These are phyloP conservation scores for Streptopelia turtur DNA, from an alignment of 2,797 vertebrate species.

Conservation along the genomic window DNA sequence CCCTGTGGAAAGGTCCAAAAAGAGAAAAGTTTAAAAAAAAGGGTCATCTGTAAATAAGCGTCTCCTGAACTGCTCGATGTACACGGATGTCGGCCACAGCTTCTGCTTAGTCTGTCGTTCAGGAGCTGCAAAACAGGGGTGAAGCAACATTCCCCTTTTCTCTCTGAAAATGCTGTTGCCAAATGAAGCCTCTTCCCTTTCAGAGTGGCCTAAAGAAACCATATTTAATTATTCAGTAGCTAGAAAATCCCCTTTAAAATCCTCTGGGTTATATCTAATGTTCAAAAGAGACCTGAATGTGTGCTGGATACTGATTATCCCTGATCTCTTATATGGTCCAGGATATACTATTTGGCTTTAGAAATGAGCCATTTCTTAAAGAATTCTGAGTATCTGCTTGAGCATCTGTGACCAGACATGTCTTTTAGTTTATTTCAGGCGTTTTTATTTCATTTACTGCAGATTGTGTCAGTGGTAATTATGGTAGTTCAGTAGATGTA, in stretches of 20 bases:
- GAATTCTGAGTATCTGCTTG: background rate
- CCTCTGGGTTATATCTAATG: background rate
- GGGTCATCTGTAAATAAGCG: background rate
- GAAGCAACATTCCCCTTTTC: background rate
- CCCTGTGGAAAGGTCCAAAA: background rate
- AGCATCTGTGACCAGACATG: background rate
- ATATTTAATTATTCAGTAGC: background rate
- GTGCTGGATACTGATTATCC: background rate
- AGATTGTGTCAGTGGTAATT: background rate
- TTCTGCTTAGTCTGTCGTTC: background rate
- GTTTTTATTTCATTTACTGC: background rate
- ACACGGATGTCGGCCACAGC: background rate
- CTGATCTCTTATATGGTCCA: background rate
- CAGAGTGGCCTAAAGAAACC: background rate
- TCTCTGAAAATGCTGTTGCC: background rate
- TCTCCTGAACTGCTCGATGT: background rate
- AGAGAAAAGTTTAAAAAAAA: background rate
- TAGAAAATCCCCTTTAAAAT: conserved; percentile 28
- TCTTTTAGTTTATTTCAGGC: background rate
- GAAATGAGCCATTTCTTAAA: background rate
- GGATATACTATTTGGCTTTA: background rate
- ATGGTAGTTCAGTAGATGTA: background rate
- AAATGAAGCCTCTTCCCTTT: background rate
- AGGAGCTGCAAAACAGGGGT: background rate
- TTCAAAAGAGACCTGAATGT: background rate